Percentiles rank a stretch among this genome's conserved stretches.
These are phyloP conservation scores for Mythimna impura DNA, from an alignment of 2,888 invertebrate genomes.

Conservation along the genomic window DNA sequence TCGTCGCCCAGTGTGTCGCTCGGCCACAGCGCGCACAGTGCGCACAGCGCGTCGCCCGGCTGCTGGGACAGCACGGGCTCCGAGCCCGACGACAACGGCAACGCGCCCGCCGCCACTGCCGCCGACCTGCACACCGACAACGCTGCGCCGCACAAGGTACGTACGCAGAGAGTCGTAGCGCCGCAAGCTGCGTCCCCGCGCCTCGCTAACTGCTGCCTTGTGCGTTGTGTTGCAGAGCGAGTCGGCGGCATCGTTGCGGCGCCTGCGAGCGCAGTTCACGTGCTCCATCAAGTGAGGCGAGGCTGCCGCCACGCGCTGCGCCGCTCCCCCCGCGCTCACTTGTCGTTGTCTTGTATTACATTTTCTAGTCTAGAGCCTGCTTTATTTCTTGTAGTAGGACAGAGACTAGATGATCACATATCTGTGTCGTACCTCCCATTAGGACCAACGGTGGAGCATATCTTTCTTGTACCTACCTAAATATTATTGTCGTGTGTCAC, in stretches of 20 bases:
- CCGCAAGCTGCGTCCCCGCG: conserved; percentile 35
- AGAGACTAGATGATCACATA: conserved; percentile 43
- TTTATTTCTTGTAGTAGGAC: conserved; percentile 41
- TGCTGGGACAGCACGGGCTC: conserved; percentile 73
- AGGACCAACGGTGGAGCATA: conserved; percentile 68
- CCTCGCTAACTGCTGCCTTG: conserved; percentile 2
- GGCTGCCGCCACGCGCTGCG: conserved; percentile 3
- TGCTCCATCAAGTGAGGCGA: conserved; percentile 84
- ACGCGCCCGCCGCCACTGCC: conserved; percentile 63
- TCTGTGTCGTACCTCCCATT: conserved; percentile 38
- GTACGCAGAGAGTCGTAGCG: background rate
- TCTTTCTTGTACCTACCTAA: conserved; percentile 57
- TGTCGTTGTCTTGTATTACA: conserved; percentile 53
- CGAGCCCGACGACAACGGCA: conserved; percentile 80
- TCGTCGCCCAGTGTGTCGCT: conserved; percentile 72
- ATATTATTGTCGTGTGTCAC: conserved; percentile 27
- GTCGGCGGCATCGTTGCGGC: conserved; percentile 75
- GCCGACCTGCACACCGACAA: conserved; percentile 80
- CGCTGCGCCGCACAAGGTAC: conserved; percentile 62
- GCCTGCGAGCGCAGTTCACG: conserved; percentile 84
- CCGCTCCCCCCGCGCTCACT: background rate
- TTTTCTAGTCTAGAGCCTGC: conserved; percentile 33
- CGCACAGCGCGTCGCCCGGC: conserved; percentile 66
- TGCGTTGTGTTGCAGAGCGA: conserved; percentile 62
- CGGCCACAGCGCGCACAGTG: conserved; percentile 69